Evolutionary conservation across 2,113 vertebrate species (phyloP), one percentile per base, ranked within the genome.

Genomic region (Anguilla japonica): DNA sequence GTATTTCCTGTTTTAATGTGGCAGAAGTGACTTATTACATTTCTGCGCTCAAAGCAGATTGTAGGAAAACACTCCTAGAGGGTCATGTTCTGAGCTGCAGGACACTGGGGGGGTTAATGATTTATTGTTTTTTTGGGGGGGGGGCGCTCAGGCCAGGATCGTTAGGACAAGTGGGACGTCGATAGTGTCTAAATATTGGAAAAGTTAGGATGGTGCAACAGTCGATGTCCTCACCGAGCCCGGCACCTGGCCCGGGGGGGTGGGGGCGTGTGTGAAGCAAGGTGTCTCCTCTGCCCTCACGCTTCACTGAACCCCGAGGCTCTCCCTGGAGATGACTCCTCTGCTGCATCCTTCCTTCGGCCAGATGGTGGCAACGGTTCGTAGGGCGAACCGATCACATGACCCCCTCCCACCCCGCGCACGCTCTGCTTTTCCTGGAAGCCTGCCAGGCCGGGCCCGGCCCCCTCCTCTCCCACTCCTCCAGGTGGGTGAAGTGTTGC

Each of bases 321-420:
- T 71, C 71, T 71, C 71, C 26, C 71, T 13, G 71, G 11, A 75
- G 34, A 85, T 34, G 71, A n/a, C 50, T 41, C 67, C 20, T 75
- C 71, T n/a, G 20, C 71, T n/a, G 20, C 84, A 85, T 80, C 50
- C 18, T 57, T 80, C 84, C 39, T 53, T 5, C 20, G 13, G 50
- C 50, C 78, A 85, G 84, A 85, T 85, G 84, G 84, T 80, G 39
- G 50, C 75, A 85, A 50, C 46, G 0, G 79, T 50, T 13, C 34
- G 8, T 22, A 29, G 50, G 41, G 40, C 18, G 41, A 22, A 16
- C 1, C 40, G 16, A 41, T 81, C 80, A 81, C 18, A 40, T 20
- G 40, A 9, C 80, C 80, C 41, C 5, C 40, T 41, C 80, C 80
- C 5, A 1, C 43, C 43, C 43, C 43, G 2, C 2, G 43, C n/a